phyloP scores from a whole-genome alignment of 2,888 invertebrate species.

The Macroteleia sp. region DNA sequence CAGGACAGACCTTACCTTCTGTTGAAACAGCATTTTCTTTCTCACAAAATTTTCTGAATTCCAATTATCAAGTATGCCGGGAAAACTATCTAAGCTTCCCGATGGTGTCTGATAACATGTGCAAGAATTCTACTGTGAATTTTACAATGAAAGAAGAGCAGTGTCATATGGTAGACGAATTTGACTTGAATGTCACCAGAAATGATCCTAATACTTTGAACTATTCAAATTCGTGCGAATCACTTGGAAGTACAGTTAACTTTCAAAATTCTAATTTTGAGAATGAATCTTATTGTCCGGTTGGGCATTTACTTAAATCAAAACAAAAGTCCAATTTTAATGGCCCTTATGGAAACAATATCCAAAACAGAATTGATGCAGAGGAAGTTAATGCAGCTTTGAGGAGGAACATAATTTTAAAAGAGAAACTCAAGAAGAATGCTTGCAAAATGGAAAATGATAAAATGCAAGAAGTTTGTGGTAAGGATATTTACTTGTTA shows the following conservation, averaged over 20 bases:
- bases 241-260: not conserved
- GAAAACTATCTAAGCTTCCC: slow-evolving; percentile 12
- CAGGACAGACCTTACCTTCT: slow-evolving; percentile 70
- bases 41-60: slow-evolving; percentile 60
- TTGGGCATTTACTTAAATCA: slow-evolving; percentile 78
- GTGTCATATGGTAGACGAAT: slow-evolving; percentile 56
- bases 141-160: not conserved
- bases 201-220: slow-evolving; percentile 77
- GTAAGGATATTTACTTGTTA: slow-evolving; percentile 1
- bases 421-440: slow-evolving; percentile 59
- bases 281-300: slow-evolving; percentile 71
- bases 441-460: slow-evolving; percentile 7
- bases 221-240: slow-evolving; percentile 31
- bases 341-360: slow-evolving; percentile 10
- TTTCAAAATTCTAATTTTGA: slow-evolving; percentile 67
- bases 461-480: slow-evolving; percentile 14
- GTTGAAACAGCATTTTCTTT: slow-evolving; percentile 79
- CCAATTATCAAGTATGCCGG: slow-evolving; percentile 34
- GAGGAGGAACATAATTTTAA: slow-evolving; percentile 76
- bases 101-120: too few relatives aligned
- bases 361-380: slow-evolving; percentile 64
- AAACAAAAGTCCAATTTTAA: slow-evolving; percentile 53
- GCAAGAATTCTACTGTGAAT: too few relatives aligned
- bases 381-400: slow-evolving; percentile 83
- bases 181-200: slow-evolving; percentile 79